These are phyloP conservation scores for Drosophila diplacantha DNA, from an alignment of 2,888 invertebrate species.

Conservation along the genomic window DNA sequence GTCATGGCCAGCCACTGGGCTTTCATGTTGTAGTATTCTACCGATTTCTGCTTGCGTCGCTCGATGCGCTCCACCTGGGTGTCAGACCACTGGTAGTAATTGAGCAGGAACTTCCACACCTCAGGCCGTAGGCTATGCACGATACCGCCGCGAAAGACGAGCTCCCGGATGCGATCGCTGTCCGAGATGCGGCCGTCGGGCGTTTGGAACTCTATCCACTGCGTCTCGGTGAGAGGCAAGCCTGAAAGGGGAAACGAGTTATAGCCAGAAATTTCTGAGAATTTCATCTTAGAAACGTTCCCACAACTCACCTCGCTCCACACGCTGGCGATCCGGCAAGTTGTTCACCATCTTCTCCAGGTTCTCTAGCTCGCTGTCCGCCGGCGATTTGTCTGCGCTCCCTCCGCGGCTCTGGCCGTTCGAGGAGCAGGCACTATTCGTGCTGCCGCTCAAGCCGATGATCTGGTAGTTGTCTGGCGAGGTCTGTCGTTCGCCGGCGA, in stretches of 20 bases:
- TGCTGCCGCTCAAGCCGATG: conserved; percentile 62
- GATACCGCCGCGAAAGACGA: conserved; percentile 95
- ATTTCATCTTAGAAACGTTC: background rate
- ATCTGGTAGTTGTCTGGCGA: conserved; percentile 75
- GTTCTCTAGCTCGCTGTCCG: conserved; percentile 81
- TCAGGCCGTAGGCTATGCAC: conserved; percentile 86
- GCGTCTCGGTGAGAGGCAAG: conserved; percentile 84
- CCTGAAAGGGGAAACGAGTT: conserved; percentile 76
- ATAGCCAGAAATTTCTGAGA: background rate
- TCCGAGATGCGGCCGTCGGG: conserved; percentile 88
- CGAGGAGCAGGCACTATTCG: conserved; percentile 61
- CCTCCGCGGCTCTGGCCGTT: conserved; percentile 65
- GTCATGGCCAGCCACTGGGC: conserved; percentile 96
- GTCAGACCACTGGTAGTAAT: conserved; percentile 91
- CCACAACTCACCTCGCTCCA: conserved; percentile 63
- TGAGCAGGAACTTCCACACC: conserved; percentile 96
- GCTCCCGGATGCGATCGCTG: conserved; percentile 86
- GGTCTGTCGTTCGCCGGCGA: conserved; percentile 51
- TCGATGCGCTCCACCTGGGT: conserved; percentile 84
- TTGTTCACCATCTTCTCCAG: conserved; percentile 69
- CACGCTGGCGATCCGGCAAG: conserved; percentile 72
- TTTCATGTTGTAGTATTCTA: conserved; percentile 97
- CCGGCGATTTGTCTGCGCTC: conserved; percentile 79
- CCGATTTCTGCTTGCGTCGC: conserved; percentile 84
- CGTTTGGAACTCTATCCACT: conserved; percentile 90